Evolutionary conservation across 37 sponge, comb jelly and placozoan species (phyloP).

Genomic region (Ephydatia muelleri): DNA sequence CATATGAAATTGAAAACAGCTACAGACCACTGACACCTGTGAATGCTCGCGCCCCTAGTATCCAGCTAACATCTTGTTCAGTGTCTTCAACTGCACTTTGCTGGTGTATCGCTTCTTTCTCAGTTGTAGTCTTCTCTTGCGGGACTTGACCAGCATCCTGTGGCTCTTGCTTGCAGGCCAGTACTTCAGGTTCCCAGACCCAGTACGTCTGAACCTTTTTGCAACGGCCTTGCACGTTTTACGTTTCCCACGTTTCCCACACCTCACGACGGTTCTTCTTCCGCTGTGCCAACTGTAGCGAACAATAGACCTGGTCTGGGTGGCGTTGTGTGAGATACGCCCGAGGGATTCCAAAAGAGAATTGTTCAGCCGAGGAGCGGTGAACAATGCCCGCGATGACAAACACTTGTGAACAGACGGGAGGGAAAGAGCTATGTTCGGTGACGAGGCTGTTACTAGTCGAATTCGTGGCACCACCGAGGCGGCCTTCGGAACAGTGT

Average conservation of each 20-base stretch:
- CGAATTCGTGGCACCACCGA: not conserved
- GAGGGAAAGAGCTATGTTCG: not conserved
- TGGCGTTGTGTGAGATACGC: not conserved
- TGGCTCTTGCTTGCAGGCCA: conserved; percentile 79
- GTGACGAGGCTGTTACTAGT: not conserved
- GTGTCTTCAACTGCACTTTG: conserved; percentile 68
- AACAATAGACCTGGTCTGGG: not conserved
- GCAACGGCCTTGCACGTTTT: conserved; percentile 88
- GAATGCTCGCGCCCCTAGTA: conserved; percentile 22
- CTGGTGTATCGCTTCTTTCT: conserved; percentile 60
- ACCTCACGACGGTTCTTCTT: conserved; percentile 50
- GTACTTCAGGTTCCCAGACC: conserved; percentile 79
- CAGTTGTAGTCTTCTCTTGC: conserved; percentile 31
- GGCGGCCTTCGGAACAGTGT: not conserved
- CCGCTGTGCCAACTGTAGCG: conserved; percentile 6
- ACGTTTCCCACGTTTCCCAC: conserved; percentile 74
- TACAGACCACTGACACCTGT: not conserved
- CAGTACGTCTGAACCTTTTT: conserved; percentile 76
- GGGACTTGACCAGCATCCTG: conserved; percentile 61
- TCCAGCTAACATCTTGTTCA: conserved; percentile 86
- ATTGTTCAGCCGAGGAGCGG: not conserved
- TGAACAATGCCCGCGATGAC: not conserved
- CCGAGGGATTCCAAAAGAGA: not conserved
- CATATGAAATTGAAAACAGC: too few species aligned
- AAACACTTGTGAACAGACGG: not conserved